Evolutionary conservation across 2,113 vertebrate species (phyloP).

Genomic region (Xenopus borealis): DNA sequence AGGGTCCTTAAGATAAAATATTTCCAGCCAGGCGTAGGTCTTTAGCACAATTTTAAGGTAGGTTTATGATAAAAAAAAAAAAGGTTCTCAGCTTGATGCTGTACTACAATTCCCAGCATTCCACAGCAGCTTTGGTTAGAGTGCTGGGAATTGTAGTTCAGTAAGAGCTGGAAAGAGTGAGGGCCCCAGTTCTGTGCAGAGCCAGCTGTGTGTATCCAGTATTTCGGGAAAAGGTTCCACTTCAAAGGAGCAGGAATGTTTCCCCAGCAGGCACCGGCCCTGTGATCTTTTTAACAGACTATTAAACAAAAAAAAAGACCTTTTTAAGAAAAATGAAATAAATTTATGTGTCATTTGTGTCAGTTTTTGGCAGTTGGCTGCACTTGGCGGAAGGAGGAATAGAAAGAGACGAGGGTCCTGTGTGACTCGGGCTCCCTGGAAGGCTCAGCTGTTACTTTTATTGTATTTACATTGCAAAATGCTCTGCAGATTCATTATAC

Average conservation of each 20-base stretch:
- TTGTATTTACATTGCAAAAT: conserved; percentile 34
- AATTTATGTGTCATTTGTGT: conserved; percentile 28
- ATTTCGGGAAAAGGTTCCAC: background rate
- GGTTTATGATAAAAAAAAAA: background rate
- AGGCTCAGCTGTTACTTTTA: conserved; percentile 31
- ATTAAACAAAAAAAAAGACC: conserved; percentile 6
- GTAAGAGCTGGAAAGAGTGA: too few species aligned
- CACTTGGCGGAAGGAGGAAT: background rate
- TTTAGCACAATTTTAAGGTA: background rate
- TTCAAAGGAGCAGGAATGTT: background rate
- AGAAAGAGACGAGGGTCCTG: background rate
- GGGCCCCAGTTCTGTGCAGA: too few species aligned
- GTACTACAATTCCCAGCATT: too few species aligned
- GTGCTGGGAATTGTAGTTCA: too few species aligned
- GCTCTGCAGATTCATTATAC: conserved; percentile 5
- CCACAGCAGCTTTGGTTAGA: too few species aligned
- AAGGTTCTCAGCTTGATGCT: too few species aligned
- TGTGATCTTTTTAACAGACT: conserved; percentile 35
- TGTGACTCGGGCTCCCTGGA: background rate
- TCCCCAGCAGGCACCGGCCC: conserved; percentile 6
- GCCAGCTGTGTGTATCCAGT: background rate
- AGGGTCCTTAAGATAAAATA: conserved; percentile 3
- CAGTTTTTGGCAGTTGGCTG: background rate
- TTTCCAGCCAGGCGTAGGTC: background rate
- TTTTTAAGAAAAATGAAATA: background rate